phyloP scores from a whole-genome alignment of 1,140 invertebrate genomes.

The Sinella curviseta region DNA sequence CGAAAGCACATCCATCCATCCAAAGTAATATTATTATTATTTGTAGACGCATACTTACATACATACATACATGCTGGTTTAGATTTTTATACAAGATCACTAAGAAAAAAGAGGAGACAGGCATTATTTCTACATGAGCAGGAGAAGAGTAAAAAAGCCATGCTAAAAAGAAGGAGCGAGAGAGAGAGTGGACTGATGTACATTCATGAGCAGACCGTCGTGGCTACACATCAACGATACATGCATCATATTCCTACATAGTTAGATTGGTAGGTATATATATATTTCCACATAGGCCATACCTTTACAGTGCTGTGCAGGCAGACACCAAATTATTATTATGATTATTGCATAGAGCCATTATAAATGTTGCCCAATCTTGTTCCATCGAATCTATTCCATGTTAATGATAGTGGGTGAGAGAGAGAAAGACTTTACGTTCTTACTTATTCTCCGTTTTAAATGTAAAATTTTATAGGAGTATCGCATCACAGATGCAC shows the following conservation, averaged over 20 bases:
- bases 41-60: background rate
- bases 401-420: too few relatives aligned
- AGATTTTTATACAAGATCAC: background rate
- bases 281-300: too few relatives aligned
- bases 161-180: background rate
- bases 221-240: background rate
- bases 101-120: background rate
- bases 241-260: background rate
- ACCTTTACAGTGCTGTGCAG: too few relatives aligned
- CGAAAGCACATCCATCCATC: too few relatives aligned
- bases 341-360: conserved; percentile 5
- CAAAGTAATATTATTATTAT: too few relatives aligned
- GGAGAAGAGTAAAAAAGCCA: background rate
- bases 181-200: conserved; percentile 7
- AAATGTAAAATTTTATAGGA: too few relatives aligned
- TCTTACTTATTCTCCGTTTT: background rate
- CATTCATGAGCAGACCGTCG: conserved; percentile 4
- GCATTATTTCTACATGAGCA: background rate
- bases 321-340: too few relatives aligned
- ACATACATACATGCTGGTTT: background rate
- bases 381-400: background rate
- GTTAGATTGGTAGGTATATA: too few relatives aligned
- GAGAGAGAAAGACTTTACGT: too few relatives aligned
- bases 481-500: too few relatives aligned
- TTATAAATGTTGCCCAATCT: conserved; percentile 9